Conservation (phyloP, 1,140 invertebrate genomes). For the Macrotrachela quadricornifera region DNA sequence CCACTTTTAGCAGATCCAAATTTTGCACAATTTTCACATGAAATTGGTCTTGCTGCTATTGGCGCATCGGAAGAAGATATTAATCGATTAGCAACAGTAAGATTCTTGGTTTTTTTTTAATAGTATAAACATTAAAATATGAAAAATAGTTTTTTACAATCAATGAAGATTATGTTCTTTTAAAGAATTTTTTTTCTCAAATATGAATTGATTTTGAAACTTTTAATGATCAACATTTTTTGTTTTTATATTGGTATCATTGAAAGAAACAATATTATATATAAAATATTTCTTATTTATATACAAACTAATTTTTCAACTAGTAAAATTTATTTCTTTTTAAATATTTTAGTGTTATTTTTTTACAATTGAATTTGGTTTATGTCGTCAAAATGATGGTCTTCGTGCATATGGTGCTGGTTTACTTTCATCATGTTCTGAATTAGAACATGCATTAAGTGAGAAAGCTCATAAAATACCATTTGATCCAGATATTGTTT, state of each 20-base stretch:
- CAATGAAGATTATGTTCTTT: too few relatives aligned
- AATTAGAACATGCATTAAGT: constrained; percentile 44
- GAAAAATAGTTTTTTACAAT: too few relatives aligned
- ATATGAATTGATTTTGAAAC: too few relatives aligned
- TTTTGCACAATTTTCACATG: constrained; percentile 90
- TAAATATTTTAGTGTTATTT: constrained; percentile 73
- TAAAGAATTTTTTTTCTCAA: too few relatives aligned
- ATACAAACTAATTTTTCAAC: not conserved
- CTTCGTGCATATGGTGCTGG: constrained; percentile 88
- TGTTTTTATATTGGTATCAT: too few relatives aligned
- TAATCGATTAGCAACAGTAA: constrained; percentile 69
- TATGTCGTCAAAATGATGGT: constrained; percentile 68
- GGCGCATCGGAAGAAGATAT: constrained; percentile 78
- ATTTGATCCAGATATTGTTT: constrained; percentile 76
- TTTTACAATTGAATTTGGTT: constrained; percentile 87
- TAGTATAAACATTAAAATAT: too few relatives aligned
- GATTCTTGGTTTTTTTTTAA: not conserved
- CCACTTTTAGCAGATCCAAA: constrained; percentile 75
- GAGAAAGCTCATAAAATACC: constrained; percentile 36
- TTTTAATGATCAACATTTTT: too few relatives aligned
- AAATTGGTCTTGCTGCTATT: constrained; percentile 71
- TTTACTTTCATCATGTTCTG: constrained; percentile 74
- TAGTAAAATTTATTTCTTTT: too few relatives aligned
- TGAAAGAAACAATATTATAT: too few relatives aligned
- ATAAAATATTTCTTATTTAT: too few relatives aligned